These are phyloP conservation scores for Chunga burmeisteri DNA, from an alignment of 2,113 vertebrate genomes.

Conservation along the genomic window DNA sequence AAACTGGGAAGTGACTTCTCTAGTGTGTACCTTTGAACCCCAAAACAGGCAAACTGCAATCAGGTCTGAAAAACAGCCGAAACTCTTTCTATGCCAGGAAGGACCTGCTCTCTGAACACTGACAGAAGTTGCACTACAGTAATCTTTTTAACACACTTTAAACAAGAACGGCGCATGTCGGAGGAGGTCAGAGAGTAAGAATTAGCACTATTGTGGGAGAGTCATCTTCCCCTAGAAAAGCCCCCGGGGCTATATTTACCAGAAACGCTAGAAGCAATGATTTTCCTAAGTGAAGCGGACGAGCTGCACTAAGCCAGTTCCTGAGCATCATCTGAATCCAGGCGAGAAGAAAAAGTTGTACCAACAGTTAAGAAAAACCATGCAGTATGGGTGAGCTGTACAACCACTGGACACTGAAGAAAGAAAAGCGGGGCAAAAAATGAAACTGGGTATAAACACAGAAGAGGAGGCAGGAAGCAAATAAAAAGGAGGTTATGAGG, in stretches of 20 bases:
- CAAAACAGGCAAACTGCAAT: not conserved
- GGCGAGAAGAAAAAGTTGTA: not conserved
- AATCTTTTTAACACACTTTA: not conserved
- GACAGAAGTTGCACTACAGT: not conserved
- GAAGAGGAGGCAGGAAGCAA: not conserved
- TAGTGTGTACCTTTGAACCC: not conserved
- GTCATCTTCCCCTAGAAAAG: not conserved
- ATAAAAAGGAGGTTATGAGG: not conserved
- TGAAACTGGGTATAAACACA: not conserved
- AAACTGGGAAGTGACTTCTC: not conserved
- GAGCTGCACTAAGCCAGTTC: not conserved
- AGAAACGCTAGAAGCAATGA: not conserved
- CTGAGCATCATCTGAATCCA: not conserved
- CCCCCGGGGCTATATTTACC: not conserved
- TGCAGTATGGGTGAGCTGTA: not conserved
- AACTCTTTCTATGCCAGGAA: not conserved
- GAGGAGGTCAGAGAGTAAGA: not conserved
- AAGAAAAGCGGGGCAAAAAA: not conserved
- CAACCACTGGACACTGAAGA: not conserved
- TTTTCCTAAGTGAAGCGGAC: not conserved
- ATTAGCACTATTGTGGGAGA: not conserved
- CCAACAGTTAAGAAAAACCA: not conserved
- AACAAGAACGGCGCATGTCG: not conserved
- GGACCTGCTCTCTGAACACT: not conserved
- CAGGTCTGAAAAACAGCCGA: not conserved